phyloP scores from a whole-genome alignment of 2,797 vertebrate genomes.

The Coregonus sp. region DNA sequence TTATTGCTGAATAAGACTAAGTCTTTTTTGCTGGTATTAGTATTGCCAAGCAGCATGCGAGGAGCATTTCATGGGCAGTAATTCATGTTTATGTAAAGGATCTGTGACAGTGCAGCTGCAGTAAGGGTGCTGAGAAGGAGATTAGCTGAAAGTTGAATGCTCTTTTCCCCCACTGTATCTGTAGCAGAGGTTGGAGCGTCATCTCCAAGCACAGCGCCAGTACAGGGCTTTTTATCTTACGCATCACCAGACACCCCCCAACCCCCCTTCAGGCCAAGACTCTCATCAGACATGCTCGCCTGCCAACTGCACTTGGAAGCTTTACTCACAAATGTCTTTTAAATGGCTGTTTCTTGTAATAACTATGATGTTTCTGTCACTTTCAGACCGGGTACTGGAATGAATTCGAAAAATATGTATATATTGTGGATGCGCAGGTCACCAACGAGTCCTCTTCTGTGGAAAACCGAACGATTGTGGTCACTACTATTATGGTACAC shows the following conservation, averaged over 20 bases:
- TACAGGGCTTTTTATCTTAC: not conserved
- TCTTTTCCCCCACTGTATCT: not conserved
- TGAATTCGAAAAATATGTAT: conserved; percentile 91
- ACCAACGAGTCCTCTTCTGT: conserved; percentile 83
- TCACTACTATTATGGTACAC: conserved; percentile 91
- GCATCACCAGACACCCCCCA: not conserved
- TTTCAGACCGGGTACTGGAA: conserved; percentile 91
- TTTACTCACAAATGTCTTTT: conserved; percentile 26
- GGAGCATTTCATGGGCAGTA: conserved; percentile 43
- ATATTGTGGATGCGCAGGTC: conserved; percentile 83
- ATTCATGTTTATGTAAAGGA: conserved; percentile 67
- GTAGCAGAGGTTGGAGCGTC: not conserved
- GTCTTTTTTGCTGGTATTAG: conserved; percentile 50
- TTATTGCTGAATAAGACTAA: conserved; percentile 32
- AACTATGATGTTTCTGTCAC: conserved; percentile 60
- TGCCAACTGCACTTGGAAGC: conserved; percentile 40
- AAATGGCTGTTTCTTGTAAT: conserved; percentile 45
- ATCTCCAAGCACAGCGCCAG: not conserved
- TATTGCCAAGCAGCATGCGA: conserved; percentile 45
- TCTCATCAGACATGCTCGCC: conserved; percentile 28
- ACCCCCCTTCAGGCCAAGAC: conserved; percentile 26
- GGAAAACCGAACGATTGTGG: conserved; percentile 89
- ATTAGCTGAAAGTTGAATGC: conserved; percentile 9
- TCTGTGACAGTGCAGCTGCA: conserved; percentile 46
- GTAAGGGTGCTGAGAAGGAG: conserved; percentile 51